Evolutionary conservation across 2,888 invertebrate species (phyloP), one percentile per base, ranked within the genome.

Genomic region (Hirtodrosophila duncani): DNA sequence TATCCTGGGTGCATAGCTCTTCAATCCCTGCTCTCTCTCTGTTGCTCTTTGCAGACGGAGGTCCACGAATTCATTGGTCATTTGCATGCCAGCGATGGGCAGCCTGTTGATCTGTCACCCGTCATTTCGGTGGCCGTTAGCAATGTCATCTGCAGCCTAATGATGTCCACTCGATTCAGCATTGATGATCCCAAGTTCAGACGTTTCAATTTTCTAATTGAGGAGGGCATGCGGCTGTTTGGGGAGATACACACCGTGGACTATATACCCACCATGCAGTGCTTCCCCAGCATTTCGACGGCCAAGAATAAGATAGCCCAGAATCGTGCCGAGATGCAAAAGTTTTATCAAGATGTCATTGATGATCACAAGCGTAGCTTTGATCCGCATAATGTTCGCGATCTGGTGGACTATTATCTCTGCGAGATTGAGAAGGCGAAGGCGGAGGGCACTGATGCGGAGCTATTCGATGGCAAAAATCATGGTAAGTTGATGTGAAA

Each of bases 151-250:
- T 96, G 96, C 86, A 93, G 94, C 60, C 91, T 96, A 69, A 91
- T 96, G 80, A 96, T 97, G 96, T 94, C 94, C 20, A 92, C 94
- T 3, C 90, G 95, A 27, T 97, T 96, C 86, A 90, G 91, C 46
- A 91, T 92, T 65, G 92, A 93, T 39, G 95, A 96, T 83, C 87
- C 88, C 3, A 90, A 92, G 41, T 96, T 96, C 87, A 89, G 90
- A 39, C 89, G 94, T 45, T 93, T 96, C 79, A 95, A 94, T 89
- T 88, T 89, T 63, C 89, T 96, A n/a, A 95, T 96, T 77, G 95
- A 96, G 81, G 96, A 97, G 87, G 97, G 97, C 18, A 96, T 97
- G 91, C 89, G 91, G 46, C 89, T 96, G 0, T 96, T 96, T 81
- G 94, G 95, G 6, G 91, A 93, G 77, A 90, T 96, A 29, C 92